Base-by-base conservation (phyloP, 2,888 invertebrate genomes). In the Elegia similella region DNA sequence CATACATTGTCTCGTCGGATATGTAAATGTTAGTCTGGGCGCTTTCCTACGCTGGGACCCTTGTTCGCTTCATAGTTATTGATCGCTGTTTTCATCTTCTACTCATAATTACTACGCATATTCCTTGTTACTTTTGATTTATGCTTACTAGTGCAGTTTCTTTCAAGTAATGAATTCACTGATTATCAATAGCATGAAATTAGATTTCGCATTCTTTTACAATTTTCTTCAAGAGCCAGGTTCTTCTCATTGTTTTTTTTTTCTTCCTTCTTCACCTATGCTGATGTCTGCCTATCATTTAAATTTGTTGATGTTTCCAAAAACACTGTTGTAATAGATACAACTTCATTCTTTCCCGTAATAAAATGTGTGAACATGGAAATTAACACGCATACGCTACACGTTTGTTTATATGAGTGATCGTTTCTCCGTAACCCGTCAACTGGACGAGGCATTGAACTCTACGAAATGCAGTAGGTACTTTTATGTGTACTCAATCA, bases 11-110 rank as follows among this genome's bases (percentile, higher is more conserved):
- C 50, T 10, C 34, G 38, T 17, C 50, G 15, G 12, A 50, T 50
- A 50, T 50, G 50, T 50, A 16, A 50, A 50, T 50, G 50, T 50
- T 38, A 7, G 50, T 50, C 50, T 50, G 50, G 30, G n/a, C 34
- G 50, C 17, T 17, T 38, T 16, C 34, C 16, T 50, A 34, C 29
- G 29, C 13, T 13, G 30, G 1, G 30, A 2, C 13, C 16, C 29
- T 38, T 38, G 38, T 38, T 38, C 12, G 38, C 5, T n/a, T n/a
- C 5, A 6, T 12, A 38, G 10, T 38, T 38, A 38, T 38, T n/a
- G n/a, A 38, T 12, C 38, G 38, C 12, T 38, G 38, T 38, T 5
- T 10, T 38, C 3, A 12, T 12, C 12, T 34, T 5, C 12, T 38
- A n/a, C n/a, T n/a, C n/a, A n/a, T n/a, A n/a, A n/a, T n/a, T n/a